Evolutionary conservation across 2,888 invertebrate genomes (phyloP).

Genomic region (Nephrocerus scutellatus): DNA sequence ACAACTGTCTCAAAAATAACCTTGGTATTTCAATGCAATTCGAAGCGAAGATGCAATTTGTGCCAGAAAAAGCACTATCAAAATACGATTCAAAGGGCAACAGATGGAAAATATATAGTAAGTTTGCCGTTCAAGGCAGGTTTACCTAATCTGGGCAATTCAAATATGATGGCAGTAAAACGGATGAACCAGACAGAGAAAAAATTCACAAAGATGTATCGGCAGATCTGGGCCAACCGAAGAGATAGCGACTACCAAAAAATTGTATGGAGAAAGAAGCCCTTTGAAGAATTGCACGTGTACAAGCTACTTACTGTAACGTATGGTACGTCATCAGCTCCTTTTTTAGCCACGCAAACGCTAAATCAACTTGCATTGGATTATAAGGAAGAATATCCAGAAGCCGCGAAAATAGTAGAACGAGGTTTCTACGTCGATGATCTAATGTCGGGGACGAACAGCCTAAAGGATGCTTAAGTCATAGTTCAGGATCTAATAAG

Average conservation of each 20-base stretch:
- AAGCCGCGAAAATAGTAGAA: neutral
- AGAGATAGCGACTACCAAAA: neutral
- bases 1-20: too few relatives aligned
- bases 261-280: slow-evolving; percentile 1
- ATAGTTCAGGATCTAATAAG: neutral
- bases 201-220: slow-evolving; percentile 12
- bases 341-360: slow-evolving; percentile 5
- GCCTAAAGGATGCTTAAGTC: neutral
- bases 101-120: slow-evolving; percentile 6
- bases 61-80: too few relatives aligned
- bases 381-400: neutral
- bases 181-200: slow-evolving; percentile 2
- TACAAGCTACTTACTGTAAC: slow-evolving; percentile 2
- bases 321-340: slow-evolving; percentile 4
- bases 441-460: slow-evolving; percentile 1
- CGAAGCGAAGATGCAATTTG: too few relatives aligned
- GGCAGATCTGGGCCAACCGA: neutral
- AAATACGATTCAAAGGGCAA: neutral
- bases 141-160: slow-evolving; percentile 4
- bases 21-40: too few relatives aligned
- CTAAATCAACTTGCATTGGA: slow-evolving; percentile 1
- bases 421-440: slow-evolving; percentile 1
- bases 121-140: slow-evolving; percentile 12
- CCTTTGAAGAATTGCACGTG: neutral
- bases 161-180: slow-evolving; percentile 1